Evolutionary conservation across 1,140 invertebrate species (phyloP), one percentile per base, ranked within the genome.

Genomic region (Drosophila guanche): DNA sequence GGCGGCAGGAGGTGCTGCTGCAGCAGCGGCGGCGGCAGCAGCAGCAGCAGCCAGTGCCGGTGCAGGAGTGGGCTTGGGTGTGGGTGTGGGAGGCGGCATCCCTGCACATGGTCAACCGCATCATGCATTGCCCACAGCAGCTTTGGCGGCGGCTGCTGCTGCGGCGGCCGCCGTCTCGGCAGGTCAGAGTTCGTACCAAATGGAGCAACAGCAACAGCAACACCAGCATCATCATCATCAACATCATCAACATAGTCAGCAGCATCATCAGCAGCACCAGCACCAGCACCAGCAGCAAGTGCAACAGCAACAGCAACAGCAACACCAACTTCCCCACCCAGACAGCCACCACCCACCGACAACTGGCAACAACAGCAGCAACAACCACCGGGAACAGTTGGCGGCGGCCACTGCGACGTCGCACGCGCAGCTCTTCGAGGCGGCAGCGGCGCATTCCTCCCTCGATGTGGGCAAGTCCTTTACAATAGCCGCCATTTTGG

Each of bases 401-500:
- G 68, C 79, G 52, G 52, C 61, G 52, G 60, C 71, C 70, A 85
- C 72, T 78, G 76, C 83, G 81, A 88, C 84, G 69, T 83, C 90
- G 72, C 86, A 89, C 65, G 84, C 81, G 67, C 75, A 90, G 62
- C 84, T 89, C 52, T 71, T 90, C 40, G 71, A 89, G 54, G 89
- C 78, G 42, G 84, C 85, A 79, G 75, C 89, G 71, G 80, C 85
- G 71, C 85, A 86, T 83, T 90, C 90, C 74, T 84, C 90, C 71
- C 84, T 91, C 65, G 90, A 91, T 62, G 88, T 90, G 61, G 91
- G 92, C 25, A 95, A 95, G 81, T 95, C 95, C 2, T 96, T 96
- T 80, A 96, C 95, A 16, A 96, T 96, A 76, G 96, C 96, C 67
- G 95, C 95, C 14, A 96, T 96, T 77, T 92, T 96, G n/a, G 95